A percentile compares a stretch with the other conserved stretches of the same genome.
These are phyloP conservation scores for Mastacembelus armatus DNA, from an alignment of 2,797 vertebrate genomes.

Conservation along the genomic window DNA sequence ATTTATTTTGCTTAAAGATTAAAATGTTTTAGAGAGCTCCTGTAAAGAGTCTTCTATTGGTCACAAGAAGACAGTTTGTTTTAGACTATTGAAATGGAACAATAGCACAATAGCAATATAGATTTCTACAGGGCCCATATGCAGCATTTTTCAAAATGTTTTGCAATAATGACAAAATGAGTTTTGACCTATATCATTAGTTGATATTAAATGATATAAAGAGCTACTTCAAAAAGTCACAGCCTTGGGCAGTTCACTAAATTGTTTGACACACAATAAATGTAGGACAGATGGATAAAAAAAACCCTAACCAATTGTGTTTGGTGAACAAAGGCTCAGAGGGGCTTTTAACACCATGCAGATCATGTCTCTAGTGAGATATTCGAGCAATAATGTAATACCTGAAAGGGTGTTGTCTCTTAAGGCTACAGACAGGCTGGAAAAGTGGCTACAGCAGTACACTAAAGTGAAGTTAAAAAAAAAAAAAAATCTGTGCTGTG, in stretches of 20 bases:
- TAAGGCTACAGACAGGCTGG: background rate
- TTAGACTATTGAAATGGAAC: background rate
- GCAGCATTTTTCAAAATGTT: constrained; percentile 68
- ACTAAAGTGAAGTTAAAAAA: background rate
- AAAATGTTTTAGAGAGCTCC: background rate
- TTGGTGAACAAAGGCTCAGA: constrained; percentile 63
- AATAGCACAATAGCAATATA: background rate
- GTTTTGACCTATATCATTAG: constrained; percentile 85
- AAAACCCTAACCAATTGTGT: constrained; percentile 72
- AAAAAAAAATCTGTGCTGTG: constrained; percentile 14
- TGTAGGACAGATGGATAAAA: constrained; percentile 83
- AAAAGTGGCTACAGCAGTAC: background rate
- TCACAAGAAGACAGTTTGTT: no score
- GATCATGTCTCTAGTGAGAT: constrained; percentile 63
- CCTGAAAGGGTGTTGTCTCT: constrained; percentile 54
- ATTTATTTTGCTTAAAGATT: background rate
- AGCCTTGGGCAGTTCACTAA: constrained; percentile 87
- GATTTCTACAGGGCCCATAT: constrained; percentile 13
- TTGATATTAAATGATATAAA: constrained; percentile 84
- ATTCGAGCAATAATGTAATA: constrained; percentile 55
- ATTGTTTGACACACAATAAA: constrained; percentile 87
- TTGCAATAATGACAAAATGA: constrained; percentile 70
- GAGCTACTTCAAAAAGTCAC: constrained; percentile 82
- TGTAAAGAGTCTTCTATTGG: no score
- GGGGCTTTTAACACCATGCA: constrained; percentile 52